These are phyloP conservation scores for Serilophus lunatus DNA, from an alignment of 2,113 vertebrate genomes.

Conservation along the genomic window DNA sequence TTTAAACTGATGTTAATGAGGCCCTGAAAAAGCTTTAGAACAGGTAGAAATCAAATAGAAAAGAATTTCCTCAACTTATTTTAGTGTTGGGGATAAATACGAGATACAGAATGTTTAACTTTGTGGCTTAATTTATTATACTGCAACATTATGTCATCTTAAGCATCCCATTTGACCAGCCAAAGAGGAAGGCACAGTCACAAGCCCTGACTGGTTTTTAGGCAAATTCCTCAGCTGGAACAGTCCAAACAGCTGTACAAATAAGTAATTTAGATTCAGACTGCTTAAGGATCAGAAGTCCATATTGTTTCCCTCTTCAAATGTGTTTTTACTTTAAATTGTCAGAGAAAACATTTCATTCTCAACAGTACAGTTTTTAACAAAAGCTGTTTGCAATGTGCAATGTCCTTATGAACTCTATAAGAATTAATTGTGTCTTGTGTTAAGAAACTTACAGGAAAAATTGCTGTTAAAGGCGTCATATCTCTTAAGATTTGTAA, in stretches of 20 bases:
- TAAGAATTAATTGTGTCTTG: neutral
- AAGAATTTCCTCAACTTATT: neutral
- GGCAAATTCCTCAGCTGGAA: neutral
- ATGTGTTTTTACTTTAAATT: neutral
- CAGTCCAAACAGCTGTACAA: neutral
- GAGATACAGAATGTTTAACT: neutral
- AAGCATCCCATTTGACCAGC: neutral
- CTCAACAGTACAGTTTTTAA: neutral
- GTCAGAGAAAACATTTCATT: neutral
- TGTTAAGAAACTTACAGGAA: neutral
- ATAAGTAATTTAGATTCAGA: neutral
- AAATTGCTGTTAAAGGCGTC: neutral
- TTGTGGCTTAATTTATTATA: neutral
- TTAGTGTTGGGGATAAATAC: neutral
- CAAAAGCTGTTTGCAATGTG: neutral
- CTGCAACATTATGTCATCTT: neutral
- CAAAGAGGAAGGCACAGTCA: neutral
- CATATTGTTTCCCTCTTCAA: neutral
- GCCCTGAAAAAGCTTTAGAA: neutral
- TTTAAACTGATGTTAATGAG: neutral
- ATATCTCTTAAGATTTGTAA: neutral
- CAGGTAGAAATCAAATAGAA: neutral
- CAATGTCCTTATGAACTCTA: neutral
- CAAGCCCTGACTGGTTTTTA: neutral
- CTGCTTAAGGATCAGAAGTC: neutral